Percentiles rank a stretch among this genome's conserved stretches.
Evolutionary conservation across 1,140 invertebrate species (phyloP).

Genomic region (Drosophila melanogaster): DNA sequence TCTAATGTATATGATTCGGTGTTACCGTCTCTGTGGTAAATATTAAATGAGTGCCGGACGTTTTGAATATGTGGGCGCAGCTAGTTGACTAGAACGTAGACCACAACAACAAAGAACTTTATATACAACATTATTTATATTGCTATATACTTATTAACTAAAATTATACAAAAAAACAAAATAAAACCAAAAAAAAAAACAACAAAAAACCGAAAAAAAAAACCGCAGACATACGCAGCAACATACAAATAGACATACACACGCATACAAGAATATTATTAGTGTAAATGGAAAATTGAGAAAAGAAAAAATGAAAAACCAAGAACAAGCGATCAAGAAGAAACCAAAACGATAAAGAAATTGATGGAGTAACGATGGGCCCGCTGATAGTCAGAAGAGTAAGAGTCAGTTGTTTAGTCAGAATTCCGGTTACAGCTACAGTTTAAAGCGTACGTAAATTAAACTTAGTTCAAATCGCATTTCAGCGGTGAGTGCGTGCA

Average conservation of each 20-base stretch:
- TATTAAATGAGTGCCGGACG: slow-evolving; percentile 27
- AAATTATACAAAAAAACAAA: slow-evolving; percentile 79
- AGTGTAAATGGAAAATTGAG: slow-evolving; percentile 75
- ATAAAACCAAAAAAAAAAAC: slow-evolving; percentile 70
- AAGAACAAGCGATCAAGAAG: slow-evolving; percentile 41
- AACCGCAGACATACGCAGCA: slow-evolving; percentile 52
- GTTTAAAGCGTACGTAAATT: slow-evolving; percentile 72
- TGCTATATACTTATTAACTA: slow-evolving; percentile 82
- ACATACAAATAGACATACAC: slow-evolving; percentile 47
- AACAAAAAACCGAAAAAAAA: slow-evolving; percentile 33
- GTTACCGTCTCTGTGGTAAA: slow-evolving; percentile 44
- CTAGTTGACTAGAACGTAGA: slow-evolving; percentile 76
- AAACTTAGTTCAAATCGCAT: slow-evolving; percentile 66
- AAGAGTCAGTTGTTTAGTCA: slow-evolving; percentile 55
- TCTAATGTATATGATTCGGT: slow-evolving; percentile 60
- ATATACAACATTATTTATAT: slow-evolving; percentile 82
- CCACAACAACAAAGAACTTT: slow-evolving; percentile 80
- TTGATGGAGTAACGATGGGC: slow-evolving; percentile 43
- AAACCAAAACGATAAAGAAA: slow-evolving; percentile 27
- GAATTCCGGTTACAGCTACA: slow-evolving; percentile 63
- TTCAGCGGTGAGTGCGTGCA: slow-evolving; percentile 36
- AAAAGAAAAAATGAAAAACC: slow-evolving; percentile 9
- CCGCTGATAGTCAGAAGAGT: slow-evolving; percentile 49
- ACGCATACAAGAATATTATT: slow-evolving; percentile 75
- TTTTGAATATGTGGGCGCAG: slow-evolving; percentile 41